These are phyloP conservation scores for Drosophila kohkoa DNA, from an alignment of 1,140 invertebrate genomes.

Conservation along the genomic window DNA sequence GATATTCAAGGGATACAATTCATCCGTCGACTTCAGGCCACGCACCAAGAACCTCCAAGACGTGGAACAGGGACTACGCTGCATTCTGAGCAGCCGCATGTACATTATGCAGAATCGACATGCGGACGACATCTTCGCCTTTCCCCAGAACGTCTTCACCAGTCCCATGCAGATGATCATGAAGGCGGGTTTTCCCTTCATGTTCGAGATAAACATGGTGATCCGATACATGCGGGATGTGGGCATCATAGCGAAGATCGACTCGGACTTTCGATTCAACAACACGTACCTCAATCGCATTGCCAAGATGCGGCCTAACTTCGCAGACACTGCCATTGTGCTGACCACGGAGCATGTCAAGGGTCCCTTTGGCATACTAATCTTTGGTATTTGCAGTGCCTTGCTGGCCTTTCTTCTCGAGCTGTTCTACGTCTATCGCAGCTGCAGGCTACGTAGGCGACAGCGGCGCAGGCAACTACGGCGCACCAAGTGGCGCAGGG, in stretches of 20 bases:
- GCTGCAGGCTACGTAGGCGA: conserved; percentile 1
- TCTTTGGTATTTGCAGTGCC: conserved; percentile 73
- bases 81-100: conserved; percentile 75
- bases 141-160: conserved; percentile 84
- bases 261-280: conserved; percentile 73
- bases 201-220: conserved; percentile 84
- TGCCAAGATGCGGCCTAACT: conserved; percentile 66
- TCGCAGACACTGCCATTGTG: conserved; percentile 71
- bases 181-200: conserved; percentile 85
- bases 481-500: conserved; percentile 10
- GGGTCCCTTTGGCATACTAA: conserved; percentile 85
- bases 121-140: conserved; percentile 84
- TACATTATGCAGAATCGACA: conserved; percentile 67
- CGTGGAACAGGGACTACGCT: conserved; percentile 82
- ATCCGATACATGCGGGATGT: conserved; percentile 84
- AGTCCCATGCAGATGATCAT: conserved; percentile 86
- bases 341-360: conserved; percentile 85
- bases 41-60: conserved; percentile 76
- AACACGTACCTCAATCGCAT: conserved; percentile 80
- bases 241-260: conserved; percentile 83
- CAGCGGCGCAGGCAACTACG: background rate
- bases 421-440: conserved; percentile 34
- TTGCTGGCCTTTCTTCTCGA: conserved; percentile 57
- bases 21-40: conserved; percentile 78
- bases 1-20: conserved; percentile 84